These are phyloP conservation scores for Thereva unica DNA, from an alignment of 2,888 invertebrate species.

Conservation along the genomic window DNA sequence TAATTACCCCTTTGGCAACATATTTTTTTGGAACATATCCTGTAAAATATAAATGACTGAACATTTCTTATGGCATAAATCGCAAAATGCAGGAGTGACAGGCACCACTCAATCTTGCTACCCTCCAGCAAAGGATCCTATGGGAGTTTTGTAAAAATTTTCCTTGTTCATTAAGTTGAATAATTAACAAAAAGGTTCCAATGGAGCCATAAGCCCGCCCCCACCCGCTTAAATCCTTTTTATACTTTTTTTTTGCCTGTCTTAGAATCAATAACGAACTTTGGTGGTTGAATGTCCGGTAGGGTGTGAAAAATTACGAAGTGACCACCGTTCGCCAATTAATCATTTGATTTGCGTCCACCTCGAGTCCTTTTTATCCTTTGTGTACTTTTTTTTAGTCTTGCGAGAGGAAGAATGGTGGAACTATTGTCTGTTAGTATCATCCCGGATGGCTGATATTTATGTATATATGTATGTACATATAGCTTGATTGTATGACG, in stretches of 20 bases:
- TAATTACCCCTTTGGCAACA: too few species aligned
- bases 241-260: slow-evolving; percentile 11
- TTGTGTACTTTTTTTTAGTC: slow-evolving; percentile 12
- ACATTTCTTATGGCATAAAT: slow-evolving; percentile 13
- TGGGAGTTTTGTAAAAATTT: not conserved
- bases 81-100: slow-evolving; percentile 8
- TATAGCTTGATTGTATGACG: too few species aligned
- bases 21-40: too few species aligned
- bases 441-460: too few species aligned
- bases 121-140: too few species aligned
- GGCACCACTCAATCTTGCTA: slow-evolving; percentile 9
- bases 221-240: not conserved
- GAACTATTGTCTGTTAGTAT: too few species aligned
- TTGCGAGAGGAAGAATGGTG: not conserved
- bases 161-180: slow-evolving; percentile 41
- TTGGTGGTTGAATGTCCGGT: slow-evolving; percentile 1
- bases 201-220: slow-evolving; percentile 12
- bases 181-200: slow-evolving; percentile 40
- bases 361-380: slow-evolving; percentile 26
- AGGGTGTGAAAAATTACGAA: slow-evolving; percentile 29
- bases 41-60: not conserved
- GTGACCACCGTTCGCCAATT: slow-evolving; percentile 30
- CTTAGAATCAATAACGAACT: slow-evolving; percentile 28
- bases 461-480: too few species aligned
- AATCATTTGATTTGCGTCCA: slow-evolving; percentile 34